Conservation (phyloP, 2,888 invertebrate genomes). For the Baronia brevicornis region DNA sequence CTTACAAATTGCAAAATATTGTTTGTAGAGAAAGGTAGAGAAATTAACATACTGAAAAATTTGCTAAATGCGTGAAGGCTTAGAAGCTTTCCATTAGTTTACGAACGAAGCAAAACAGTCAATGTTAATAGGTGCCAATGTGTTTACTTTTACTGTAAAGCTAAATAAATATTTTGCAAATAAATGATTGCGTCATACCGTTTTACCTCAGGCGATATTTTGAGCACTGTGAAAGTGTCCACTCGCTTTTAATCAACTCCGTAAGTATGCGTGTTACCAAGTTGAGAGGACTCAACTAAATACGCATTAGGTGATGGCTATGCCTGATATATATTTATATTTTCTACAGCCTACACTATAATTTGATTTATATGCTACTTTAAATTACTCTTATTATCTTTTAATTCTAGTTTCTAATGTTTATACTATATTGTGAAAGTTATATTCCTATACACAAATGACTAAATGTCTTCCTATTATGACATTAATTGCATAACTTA, state of each 20-base stretch:
- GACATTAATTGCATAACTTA: too few species aligned
- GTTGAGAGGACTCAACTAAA: slow-evolving; percentile 2
- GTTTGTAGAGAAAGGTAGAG: slow-evolving; percentile 55
- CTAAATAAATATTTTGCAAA: slow-evolving; percentile 9
- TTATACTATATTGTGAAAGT: too few species aligned
- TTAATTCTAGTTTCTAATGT: too few species aligned
- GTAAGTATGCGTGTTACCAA: neutral
- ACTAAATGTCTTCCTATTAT: too few species aligned
- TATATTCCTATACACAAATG: too few species aligned
- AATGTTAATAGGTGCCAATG: slow-evolving; percentile 4
- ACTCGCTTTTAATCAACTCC: slow-evolving; percentile 4
- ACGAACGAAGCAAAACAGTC: slow-evolving; percentile 8
- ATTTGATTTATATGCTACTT: too few species aligned
- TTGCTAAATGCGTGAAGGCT: too few species aligned
- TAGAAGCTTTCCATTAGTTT: slow-evolving; percentile 14
- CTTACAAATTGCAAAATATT: too few species aligned
- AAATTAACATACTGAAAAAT: too few species aligned
- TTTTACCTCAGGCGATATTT: slow-evolving; percentile 5
- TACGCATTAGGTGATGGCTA: slow-evolving; percentile 2
- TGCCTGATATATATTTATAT: too few species aligned
- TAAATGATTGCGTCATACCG: neutral
- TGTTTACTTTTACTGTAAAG: neutral
- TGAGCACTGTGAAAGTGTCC: slow-evolving; percentile 6
- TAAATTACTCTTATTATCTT: too few species aligned
- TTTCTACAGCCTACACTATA: too few species aligned